Evolutionary conservation across 1,140 invertebrate genomes (phyloP).

Genomic region (Aculops lycopersici): DNA sequence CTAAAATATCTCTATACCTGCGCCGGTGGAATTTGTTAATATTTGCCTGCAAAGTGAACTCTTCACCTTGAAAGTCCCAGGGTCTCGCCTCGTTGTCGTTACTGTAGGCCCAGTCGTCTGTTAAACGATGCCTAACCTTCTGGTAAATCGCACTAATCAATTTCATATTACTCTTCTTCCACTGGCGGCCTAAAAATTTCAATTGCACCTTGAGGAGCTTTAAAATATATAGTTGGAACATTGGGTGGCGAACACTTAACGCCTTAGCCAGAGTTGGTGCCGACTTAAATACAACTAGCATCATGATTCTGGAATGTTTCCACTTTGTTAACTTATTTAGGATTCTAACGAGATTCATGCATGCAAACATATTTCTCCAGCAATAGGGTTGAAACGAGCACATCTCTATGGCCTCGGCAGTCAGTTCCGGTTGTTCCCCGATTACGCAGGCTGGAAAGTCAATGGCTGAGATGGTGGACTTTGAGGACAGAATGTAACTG

Average conservation of each 20-base stretch:
- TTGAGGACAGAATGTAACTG: constrained; percentile 55
- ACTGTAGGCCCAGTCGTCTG: constrained; percentile 98
- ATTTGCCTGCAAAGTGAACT: constrained; percentile 60
- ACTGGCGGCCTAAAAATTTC: constrained; percentile 88
- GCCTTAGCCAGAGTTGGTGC: constrained; percentile 88
- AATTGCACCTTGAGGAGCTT: constrained; percentile 98
- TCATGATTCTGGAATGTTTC: constrained; percentile 98
- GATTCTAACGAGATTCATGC: constrained; percentile 80
- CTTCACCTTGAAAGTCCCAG: constrained; percentile 95
- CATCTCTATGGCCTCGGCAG: constrained; percentile 27
- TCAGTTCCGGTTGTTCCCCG: constrained; percentile 74
- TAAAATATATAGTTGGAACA: constrained; percentile 91
- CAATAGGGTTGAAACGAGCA: constrained; percentile 31
- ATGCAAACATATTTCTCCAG: constrained; percentile 92
- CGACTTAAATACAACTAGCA: constrained; percentile 97
- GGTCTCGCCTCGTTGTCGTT: constrained; percentile 88
- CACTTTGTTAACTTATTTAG: constrained; percentile 96
- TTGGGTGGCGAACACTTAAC: constrained; percentile 66
- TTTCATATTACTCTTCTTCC: constrained; percentile 98
- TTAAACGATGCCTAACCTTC: constrained; percentile 51
- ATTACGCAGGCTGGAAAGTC: constrained; percentile 87
- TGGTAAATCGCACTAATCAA: constrained; percentile 96
- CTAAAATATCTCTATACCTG: constrained; percentile 29
- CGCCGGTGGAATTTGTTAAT: constrained; percentile 84
- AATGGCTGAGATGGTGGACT: constrained; percentile 68